These are phyloP conservation scores for Amphipyra berbera DNA, from an alignment of 2,888 invertebrate species.

Conservation along the genomic window DNA sequence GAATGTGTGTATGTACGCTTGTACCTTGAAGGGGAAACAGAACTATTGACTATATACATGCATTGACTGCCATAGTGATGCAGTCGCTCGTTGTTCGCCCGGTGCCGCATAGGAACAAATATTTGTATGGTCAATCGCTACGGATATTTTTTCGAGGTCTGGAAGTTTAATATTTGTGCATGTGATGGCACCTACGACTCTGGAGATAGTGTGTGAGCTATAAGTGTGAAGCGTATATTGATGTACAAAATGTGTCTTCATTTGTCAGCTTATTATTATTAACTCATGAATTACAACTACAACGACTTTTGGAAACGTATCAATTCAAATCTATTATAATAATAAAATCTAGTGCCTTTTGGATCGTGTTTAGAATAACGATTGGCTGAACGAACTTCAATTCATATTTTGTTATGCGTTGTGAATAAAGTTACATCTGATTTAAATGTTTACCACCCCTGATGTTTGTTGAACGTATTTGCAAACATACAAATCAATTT, in stretches of 20 bases:
- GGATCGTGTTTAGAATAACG: constrained; percentile 72
- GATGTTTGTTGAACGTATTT: constrained; percentile 38
- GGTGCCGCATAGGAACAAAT: constrained; percentile 23
- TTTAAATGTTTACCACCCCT: constrained; percentile 38
- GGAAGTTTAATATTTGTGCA: neutral
- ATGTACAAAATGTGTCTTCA: constrained; percentile 6
- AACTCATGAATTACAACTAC: constrained; percentile 56
- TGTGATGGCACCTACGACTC: neutral
- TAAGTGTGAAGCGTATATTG: neutral
- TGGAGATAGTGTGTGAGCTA: neutral
- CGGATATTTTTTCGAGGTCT: constrained; percentile 16
- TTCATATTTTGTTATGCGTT: constrained; percentile 42
- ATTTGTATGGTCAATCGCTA: constrained; percentile 24
- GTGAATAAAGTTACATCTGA: constrained; percentile 41
- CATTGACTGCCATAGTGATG: constrained; percentile 17
- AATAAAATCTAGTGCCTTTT: constrained; percentile 80
- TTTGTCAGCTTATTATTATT: constrained; percentile 23
- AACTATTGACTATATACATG: neutral
- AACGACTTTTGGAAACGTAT: constrained; percentile 74
- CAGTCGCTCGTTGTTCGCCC: constrained; percentile 17
- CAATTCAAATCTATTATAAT: constrained; percentile 72
- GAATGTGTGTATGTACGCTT: constrained; percentile 18
- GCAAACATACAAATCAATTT: constrained; percentile 32
- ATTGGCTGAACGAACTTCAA: constrained; percentile 61
- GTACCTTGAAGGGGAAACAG: neutral